Evolutionary conservation across 2,113 vertebrate species (phyloP), one percentile per base, ranked within the genome.

Genomic region (Lophius piscatorius): DNA sequence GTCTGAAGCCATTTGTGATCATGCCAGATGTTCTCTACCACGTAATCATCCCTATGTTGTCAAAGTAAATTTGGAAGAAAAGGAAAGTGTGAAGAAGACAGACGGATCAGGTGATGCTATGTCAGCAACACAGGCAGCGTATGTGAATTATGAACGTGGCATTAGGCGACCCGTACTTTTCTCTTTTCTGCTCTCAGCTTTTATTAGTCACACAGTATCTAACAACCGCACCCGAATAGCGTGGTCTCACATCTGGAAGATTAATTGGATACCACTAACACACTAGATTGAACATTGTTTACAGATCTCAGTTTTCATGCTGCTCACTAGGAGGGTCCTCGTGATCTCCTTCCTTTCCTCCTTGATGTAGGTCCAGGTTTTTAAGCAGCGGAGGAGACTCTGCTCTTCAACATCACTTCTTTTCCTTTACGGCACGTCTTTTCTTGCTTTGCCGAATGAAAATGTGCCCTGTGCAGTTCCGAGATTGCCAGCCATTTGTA

Each of bases 11-110:
- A 18, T 62, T 47, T 47, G 18, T 42, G 73, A 45, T 29, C 17
- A 5, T 24, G 12, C 39, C 84, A 86, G 76, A 83, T 86, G 79
- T 74, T 82, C 44, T 67, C 38, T 9, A 13, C 41, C 64, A 55
- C 22, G 46, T 41, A 49, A 44, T 55, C 9, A 70, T 63, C 46
- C 20, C 49, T 40, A 45, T 56, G 8, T 72, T 21, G 51, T 39
- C 48, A 56, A 34, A 31, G 54, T 58, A 48, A 45, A 49, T 70
- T 54, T 58, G 45, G 14, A 16, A 21, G n/a, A n/a, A 68, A 64
- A 74, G 35, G 70, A 78, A 77, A 59, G 51, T 51, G 65, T 38
- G 52, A 83, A 68, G 18, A 55, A 47, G 56, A 63, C 39, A 17
- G 56, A 63, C 39, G n/a, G 56, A 67, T 70, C 34, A 63, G 44